Conservation (phyloP, 2,113 vertebrate species). For the Cygnus atratus region DNA sequence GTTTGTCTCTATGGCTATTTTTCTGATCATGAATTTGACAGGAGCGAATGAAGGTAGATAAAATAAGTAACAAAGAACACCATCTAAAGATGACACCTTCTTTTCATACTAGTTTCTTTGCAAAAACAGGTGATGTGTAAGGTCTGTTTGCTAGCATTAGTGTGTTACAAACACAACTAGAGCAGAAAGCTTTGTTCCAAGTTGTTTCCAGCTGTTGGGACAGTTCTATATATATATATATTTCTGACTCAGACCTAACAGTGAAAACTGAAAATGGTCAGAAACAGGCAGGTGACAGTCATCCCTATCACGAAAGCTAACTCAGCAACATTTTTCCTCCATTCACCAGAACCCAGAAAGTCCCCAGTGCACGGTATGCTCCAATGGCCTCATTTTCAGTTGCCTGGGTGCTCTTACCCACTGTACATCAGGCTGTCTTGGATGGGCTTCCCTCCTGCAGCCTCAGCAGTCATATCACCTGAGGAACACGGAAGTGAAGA, state of each 20-base stretch:
- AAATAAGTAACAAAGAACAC: not conserved
- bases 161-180: not conserved
- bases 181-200: not conserved
- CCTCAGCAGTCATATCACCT: slow-evolving; percentile 87
- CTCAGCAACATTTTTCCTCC: not conserved
- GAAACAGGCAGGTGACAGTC: not conserved
- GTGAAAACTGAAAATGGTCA: not conserved
- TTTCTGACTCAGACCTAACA: not conserved
- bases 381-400: not conserved
- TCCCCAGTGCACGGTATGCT: not conserved
- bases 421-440: slow-evolving; percentile 88
- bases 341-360: not conserved
- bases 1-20: not conserved
- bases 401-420: slow-evolving; percentile 79
- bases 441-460: slow-evolving; percentile 76
- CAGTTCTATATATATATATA: not conserved
- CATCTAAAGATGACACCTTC: not conserved
- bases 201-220: no score
- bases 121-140: not conserved
- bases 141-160: not conserved
- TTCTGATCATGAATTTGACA: not conserved
- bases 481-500: not conserved
- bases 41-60: not conserved
- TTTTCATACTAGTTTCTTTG: not conserved
- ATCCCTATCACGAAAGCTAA: not conserved